phyloP scores from a whole-genome alignment of 1,140 invertebrate genomes.

The Macrocentrus cingulum region DNA sequence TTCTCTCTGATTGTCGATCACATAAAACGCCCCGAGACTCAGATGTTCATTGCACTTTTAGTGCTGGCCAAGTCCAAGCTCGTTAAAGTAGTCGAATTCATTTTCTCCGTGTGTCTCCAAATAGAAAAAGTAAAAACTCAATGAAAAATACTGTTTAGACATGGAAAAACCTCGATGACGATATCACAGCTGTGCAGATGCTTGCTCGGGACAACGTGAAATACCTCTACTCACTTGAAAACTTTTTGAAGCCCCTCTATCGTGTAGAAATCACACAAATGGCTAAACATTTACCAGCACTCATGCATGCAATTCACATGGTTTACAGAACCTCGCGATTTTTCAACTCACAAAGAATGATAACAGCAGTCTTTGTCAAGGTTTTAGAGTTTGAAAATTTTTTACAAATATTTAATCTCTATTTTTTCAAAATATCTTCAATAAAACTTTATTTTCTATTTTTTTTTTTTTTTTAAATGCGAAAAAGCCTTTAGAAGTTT shows the following conservation, averaged over 20 bases:
- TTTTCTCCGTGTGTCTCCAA: slow-evolving; percentile 2
- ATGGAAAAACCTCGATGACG: slow-evolving; percentile 75
- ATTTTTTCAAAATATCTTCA: too few species aligned
- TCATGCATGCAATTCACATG: slow-evolving; percentile 77
- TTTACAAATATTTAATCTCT: too few species aligned
- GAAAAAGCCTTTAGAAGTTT: too few species aligned
- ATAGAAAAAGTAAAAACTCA: slow-evolving; percentile 14
- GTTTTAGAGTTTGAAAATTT: too few species aligned
- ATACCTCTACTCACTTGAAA: slow-evolving; percentile 83
- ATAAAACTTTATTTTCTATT: too few species aligned
- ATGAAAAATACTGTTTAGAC: slow-evolving; percentile 56
- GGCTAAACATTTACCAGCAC: slow-evolving; percentile 67
- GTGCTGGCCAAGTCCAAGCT: slow-evolving; percentile 69
- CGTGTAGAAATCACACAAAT: slow-evolving; percentile 72
- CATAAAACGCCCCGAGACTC: slow-evolving; percentile 66
- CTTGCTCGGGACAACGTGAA: slow-evolving; percentile 87
- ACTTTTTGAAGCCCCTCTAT: slow-evolving; percentile 83
- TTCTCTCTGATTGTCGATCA: slow-evolving; percentile 82
- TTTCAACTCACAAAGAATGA: slow-evolving; percentile 69
- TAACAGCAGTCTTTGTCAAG: slow-evolving; percentile 70
- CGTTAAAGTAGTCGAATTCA: slow-evolving; percentile 62
- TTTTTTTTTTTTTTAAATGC: too few species aligned
- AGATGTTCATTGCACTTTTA: slow-evolving; percentile 69
- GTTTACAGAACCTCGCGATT: slow-evolving; percentile 84
- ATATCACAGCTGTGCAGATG: slow-evolving; percentile 74